phyloP scores from a whole-genome alignment of 2,113 vertebrate genomes.

The Mobula hypostoma region DNA sequence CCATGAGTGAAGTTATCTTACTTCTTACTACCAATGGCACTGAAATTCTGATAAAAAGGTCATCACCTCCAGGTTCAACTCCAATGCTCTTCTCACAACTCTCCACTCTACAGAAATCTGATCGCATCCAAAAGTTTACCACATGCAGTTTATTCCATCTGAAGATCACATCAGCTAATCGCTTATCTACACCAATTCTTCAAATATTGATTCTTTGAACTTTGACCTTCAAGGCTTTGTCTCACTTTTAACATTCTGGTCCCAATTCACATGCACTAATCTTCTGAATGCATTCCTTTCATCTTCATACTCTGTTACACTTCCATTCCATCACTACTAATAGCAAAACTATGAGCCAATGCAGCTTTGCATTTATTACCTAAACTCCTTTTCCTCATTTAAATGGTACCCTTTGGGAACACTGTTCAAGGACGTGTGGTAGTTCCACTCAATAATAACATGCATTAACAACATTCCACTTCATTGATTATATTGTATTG shows the following conservation, averaged over 20 bases:
- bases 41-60: background rate
- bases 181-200: background rate
- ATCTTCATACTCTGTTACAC: background rate
- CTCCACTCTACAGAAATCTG: background rate
- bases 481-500: too few species aligned
- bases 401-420: background rate
- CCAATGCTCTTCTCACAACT: too few species aligned
- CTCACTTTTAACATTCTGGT: background rate
- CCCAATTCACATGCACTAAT: background rate
- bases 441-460: background rate
- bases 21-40: background rate
- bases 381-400: background rate
- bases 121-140: background rate
- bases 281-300: background rate
- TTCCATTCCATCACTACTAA: background rate
- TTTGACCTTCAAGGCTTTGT: background rate
- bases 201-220: background rate
- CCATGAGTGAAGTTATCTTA: background rate
- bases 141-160: background rate
- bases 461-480: too few species aligned
- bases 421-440: background rate
- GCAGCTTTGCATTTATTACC: background rate
- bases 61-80: too few species aligned
- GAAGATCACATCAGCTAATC: background rate
- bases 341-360: background rate